Conservation (phyloP, 2,888 invertebrate species). For the Ecdyonurus torrentis region DNA sequence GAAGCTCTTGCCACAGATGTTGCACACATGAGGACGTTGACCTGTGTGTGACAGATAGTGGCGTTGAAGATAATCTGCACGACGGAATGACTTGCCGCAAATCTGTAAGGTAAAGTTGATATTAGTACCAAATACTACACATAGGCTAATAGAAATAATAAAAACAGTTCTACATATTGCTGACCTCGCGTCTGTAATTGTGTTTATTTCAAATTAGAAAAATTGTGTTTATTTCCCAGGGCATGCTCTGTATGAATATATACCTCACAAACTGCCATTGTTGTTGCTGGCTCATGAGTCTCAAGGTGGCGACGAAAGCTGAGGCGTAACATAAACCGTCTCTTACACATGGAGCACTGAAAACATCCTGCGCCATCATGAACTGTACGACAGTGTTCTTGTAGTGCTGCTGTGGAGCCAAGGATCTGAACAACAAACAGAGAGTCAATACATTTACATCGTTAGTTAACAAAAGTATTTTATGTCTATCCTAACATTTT, state of each 20-base stretch:
- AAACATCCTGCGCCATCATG: slow-evolving; percentile 12
- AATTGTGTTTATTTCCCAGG: too few species aligned
- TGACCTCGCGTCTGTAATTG: too few species aligned
- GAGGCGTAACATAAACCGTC: slow-evolving; percentile 11
- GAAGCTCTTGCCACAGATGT: slow-evolving; percentile 6
- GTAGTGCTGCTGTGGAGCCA: slow-evolving; percentile 1
- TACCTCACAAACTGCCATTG: slow-evolving; percentile 13
- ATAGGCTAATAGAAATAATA: too few species aligned
- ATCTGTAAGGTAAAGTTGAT: too few species aligned
- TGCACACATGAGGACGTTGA: slow-evolving; percentile 8
- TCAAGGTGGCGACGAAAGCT: slow-evolving; percentile 12
- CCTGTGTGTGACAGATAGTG: slow-evolving; percentile 13
- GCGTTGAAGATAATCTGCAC: slow-evolving; percentile 12
- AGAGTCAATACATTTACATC: too few species aligned
- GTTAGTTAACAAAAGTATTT: too few species aligned
- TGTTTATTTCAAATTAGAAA: too few species aligned
- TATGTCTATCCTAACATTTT: background rate
- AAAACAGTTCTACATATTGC: too few species aligned
- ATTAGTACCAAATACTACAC: too few species aligned
- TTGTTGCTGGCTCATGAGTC: slow-evolving; percentile 9
- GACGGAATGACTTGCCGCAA: slow-evolving; percentile 13
- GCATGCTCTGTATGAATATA: too few species aligned
- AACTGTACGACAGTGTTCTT: slow-evolving; percentile 11
- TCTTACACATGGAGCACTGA: slow-evolving; percentile 9
- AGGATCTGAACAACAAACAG: background rate